phyloP scores from a whole-genome alignment of 2,888 invertebrate species.

The Drosophila stalkeri region DNA sequence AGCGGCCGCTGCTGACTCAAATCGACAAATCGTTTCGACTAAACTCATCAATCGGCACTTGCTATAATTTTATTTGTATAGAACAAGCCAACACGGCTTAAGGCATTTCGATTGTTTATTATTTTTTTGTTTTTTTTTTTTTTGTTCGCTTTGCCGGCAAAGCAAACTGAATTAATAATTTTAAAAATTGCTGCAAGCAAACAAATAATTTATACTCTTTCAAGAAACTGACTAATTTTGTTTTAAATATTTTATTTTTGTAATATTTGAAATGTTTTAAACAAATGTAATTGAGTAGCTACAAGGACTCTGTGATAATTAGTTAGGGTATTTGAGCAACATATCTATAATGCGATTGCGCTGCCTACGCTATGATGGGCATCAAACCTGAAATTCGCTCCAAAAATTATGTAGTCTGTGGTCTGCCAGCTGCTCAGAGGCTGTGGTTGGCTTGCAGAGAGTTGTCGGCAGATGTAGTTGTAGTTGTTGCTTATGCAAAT shows the following conservation, averaged over 20 bases:
- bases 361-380: conserved; percentile 57
- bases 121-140: conserved; percentile 16
- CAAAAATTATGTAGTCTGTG: conserved; percentile 59
- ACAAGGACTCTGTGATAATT: not conserved
- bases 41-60: conserved; percentile 65
- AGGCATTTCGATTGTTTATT: conserved; percentile 50
- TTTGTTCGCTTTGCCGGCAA: conserved; percentile 18
- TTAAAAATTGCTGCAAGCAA: not conserved
- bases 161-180: not conserved
- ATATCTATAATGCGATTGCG: conserved; percentile 44
- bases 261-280: not conserved
- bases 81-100: conserved; percentile 40
- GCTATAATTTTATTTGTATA: conserved; percentile 40
- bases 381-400: conserved; percentile 70
- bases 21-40: conserved; percentile 57
- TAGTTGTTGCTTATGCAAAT: conserved; percentile 65
- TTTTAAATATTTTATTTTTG: not conserved
- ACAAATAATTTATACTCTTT: not conserved
- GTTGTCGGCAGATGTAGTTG: conserved; percentile 15
- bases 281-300: not conserved
- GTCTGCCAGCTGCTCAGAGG: conserved; percentile 30
- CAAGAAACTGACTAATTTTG: not conserved
- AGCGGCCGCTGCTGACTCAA: conserved; percentile 61
- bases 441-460: conserved; percentile 19
- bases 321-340: conserved; percentile 38